A percentile compares a stretch with the other conserved stretches of the same genome.
Evolutionary conservation across 2,113 vertebrate genomes (phyloP).

Genomic region (Pardalotus punctatus): DNA sequence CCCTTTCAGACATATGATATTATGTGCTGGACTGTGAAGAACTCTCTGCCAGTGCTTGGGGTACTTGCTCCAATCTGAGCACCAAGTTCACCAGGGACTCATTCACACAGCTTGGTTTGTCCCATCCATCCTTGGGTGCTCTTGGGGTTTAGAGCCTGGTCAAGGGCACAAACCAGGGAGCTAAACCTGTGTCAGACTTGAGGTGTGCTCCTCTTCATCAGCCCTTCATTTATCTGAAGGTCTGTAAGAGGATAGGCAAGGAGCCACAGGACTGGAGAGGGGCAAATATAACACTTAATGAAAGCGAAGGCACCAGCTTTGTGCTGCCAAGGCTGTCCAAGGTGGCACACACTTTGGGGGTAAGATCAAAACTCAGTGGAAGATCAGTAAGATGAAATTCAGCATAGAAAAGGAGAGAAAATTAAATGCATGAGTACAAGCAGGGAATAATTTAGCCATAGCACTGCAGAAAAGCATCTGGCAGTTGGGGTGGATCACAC

Average conservation of each 20-base stretch:
- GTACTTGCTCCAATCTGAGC: background rate
- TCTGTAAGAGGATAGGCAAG: background rate
- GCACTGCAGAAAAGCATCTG: conserved; percentile 32
- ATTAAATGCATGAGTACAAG: background rate
- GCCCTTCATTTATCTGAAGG: background rate
- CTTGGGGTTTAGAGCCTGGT: background rate
- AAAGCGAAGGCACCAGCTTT: background rate
- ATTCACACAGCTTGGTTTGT: background rate
- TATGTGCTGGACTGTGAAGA: background rate
- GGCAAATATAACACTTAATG: background rate
- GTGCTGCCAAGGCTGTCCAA: background rate
- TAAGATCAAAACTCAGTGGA: background rate
- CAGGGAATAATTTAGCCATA: conserved; percentile 30
- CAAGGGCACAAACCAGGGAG: background rate
- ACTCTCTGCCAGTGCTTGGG: background rate
- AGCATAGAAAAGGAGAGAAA: background rate
- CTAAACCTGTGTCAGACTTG: background rate
- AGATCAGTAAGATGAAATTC: conserved; percentile 16
- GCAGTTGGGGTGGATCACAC: background rate
- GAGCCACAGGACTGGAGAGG: background rate
- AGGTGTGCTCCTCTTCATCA: background rate
- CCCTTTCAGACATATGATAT: background rate
- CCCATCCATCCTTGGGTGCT: background rate
- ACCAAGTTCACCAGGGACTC: background rate
- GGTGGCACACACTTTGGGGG: background rate